Percentiles rank a stretch among this genome's conserved stretches.
Conservation (phyloP, 2,113 vertebrate species). For the Pterocles gutturalis region DNA sequence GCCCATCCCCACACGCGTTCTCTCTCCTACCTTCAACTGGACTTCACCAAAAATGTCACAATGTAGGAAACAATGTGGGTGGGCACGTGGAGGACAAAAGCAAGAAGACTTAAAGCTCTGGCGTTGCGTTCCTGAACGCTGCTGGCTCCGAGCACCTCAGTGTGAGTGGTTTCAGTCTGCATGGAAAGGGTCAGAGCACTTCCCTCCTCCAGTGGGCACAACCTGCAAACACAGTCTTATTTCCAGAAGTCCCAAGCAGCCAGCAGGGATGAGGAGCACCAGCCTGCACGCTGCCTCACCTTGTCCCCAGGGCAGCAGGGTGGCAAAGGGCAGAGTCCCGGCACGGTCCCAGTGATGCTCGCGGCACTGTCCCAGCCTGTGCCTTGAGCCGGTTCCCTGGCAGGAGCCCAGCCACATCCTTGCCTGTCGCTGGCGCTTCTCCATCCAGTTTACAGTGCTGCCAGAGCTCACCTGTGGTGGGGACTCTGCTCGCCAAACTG, state of each 20-base stretch:
- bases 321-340: background rate
- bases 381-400: background rate
- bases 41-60: background rate
- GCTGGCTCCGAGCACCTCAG: rapidly evolving
- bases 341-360: rapidly evolving
- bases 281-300: background rate
- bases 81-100: background rate
- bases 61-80: rapidly evolving
- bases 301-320: background rate
- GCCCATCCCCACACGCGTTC: background rate
- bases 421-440: background rate
- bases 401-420: background rate
- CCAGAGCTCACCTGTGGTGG: background rate
- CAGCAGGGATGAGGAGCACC: background rate
- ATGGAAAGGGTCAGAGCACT: background rate
- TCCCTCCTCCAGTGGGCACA: background rate
- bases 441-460: background rate
- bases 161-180: rapidly evolving
- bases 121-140: rapidly evolving
- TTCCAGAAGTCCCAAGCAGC: background rate
- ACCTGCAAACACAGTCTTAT: background rate
- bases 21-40: background rate
- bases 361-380: background rate
- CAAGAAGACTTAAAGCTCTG: background rate
- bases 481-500: background rate